phyloP scores from a whole-genome alignment of 2,113 vertebrate genomes.

The Seriola rivoliana region DNA sequence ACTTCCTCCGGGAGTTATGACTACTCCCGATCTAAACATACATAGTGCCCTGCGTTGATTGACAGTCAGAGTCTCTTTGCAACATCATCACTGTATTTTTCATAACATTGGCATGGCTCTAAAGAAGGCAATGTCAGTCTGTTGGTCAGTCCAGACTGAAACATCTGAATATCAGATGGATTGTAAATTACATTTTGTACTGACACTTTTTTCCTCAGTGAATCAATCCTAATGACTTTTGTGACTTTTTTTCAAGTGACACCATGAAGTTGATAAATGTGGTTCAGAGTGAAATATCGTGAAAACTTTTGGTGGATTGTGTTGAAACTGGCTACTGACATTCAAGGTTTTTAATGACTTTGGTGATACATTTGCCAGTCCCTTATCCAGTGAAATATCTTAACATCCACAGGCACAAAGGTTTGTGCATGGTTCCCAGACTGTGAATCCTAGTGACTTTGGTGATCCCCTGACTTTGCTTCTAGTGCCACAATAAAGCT shows the following conservation, averaged over 20 bases:
- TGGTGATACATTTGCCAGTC: background rate
- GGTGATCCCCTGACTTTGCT: background rate
- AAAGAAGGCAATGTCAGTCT: no score
- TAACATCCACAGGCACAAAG: background rate
- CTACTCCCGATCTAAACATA: conserved; percentile 26
- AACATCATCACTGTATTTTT: background rate
- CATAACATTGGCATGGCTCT: no score
- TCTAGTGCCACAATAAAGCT: background rate
- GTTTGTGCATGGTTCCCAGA: background rate
- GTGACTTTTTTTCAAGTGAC: no score
- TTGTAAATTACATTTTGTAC: no score
- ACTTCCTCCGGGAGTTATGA: conserved; percentile 23
- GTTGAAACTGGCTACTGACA: background rate
- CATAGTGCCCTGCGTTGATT: conserved; percentile 1
- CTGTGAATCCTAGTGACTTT: background rate
- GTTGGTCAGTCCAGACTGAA: no score
- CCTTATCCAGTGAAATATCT: background rate
- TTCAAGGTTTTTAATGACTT: background rate
- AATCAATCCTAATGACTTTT: no score
- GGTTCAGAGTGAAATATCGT: background rate
- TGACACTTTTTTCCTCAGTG: no score
- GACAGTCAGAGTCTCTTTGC: conserved; percentile 2
- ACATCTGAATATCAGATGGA: no score
- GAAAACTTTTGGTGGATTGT: background rate
- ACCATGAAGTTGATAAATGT: no score